phyloP scores from a whole-genome alignment of 2,888 invertebrate genomes.

The Phyto melanocephala region DNA sequence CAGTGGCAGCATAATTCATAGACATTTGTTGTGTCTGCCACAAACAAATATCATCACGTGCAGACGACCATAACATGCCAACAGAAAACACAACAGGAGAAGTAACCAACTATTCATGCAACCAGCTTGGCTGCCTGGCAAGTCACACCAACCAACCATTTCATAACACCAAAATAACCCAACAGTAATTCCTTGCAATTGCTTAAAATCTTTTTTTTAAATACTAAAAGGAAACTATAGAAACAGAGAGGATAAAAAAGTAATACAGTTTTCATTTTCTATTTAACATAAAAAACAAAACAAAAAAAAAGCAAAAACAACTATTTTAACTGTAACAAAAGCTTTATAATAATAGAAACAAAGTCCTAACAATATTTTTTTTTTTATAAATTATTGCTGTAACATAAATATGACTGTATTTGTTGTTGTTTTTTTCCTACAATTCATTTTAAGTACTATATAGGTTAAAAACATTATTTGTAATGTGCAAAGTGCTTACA shows the following conservation, averaged over 20 bases:
- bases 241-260: background rate
- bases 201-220: background rate
- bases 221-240: background rate
- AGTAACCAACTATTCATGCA: background rate
- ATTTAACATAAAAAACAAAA: background rate
- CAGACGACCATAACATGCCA: background rate
- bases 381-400: background rate
- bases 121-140: background rate
- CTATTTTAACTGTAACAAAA: background rate
- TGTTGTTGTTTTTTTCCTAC: background rate
- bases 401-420: background rate
- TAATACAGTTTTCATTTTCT: constrained; percentile 12
- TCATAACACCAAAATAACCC: background rate
- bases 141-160: background rate
- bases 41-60: background rate
- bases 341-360: background rate
- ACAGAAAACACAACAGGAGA: background rate
- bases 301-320: background rate
- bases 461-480: background rate
- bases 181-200: background rate
- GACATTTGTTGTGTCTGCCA: background rate
- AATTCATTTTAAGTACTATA: background rate
- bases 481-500: too few relatives aligned
- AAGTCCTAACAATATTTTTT: background rate
- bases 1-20: background rate